These are phyloP conservation scores for Gavialis gangeticus DNA, from an alignment of 2,113 vertebrate genomes.

Conservation along the genomic window DNA sequence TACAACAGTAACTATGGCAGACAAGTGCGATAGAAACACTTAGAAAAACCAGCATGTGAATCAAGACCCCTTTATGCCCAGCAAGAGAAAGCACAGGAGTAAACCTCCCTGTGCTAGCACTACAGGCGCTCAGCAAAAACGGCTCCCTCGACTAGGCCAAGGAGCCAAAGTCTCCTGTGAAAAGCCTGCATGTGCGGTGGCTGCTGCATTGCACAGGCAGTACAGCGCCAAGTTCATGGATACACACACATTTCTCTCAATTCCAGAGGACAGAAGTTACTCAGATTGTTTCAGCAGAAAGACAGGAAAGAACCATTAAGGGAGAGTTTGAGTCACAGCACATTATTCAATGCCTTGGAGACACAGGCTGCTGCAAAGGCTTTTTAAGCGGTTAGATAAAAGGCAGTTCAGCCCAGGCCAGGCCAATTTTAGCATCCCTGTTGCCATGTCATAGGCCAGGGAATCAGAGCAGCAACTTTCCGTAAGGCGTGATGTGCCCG, in stretches of 20 bases:
- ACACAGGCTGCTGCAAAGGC: neutral
- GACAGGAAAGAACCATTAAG: neutral
- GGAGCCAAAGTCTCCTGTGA: accelerated
- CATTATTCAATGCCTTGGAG: neutral
- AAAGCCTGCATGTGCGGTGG: accelerated
- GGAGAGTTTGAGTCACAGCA: neutral
- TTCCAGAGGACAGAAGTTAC: neutral
- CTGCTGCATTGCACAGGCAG: neutral
- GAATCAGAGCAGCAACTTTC: neutral
- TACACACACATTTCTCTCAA: neutral
- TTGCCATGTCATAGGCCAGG: neutral
- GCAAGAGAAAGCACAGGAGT: neutral
- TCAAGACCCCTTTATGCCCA: neutral
- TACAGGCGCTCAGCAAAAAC: neutral
- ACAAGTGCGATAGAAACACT: neutral
- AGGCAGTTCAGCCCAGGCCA: slow-evolving; percentile 8
- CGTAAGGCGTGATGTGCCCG: neutral
- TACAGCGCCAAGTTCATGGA: too few species aligned
- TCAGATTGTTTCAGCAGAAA: neutral
- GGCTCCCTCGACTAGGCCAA: neutral
- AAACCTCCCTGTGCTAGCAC: neutral
- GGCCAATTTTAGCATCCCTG: accelerated
- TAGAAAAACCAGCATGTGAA: neutral
- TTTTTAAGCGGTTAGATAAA: slow-evolving; percentile 6
- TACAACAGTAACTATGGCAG: neutral